These are phyloP conservation scores for Drosophila subquinaria DNA, from an alignment of 2,888 invertebrate species.

Conservation along the genomic window DNA sequence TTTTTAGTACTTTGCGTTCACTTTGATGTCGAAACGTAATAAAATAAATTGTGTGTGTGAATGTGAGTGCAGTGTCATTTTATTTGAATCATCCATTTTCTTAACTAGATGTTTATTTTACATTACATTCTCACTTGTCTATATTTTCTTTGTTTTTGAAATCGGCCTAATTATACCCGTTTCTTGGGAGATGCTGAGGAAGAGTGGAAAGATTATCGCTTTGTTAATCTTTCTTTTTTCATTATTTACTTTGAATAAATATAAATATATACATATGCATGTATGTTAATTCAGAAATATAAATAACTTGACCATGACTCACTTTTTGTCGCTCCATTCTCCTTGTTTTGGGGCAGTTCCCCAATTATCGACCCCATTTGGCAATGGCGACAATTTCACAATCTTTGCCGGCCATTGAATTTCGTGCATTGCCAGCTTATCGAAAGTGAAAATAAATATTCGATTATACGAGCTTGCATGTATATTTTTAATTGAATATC, in stretches of 20 bases:
- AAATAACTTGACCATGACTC: conserved; percentile 61
- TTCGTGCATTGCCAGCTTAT: conserved; percentile 31
- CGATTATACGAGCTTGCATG: conserved; percentile 8
- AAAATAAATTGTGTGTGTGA: conserved; percentile 1
- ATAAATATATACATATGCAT: conserved; percentile 7
- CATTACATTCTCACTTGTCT: conserved; percentile 12
- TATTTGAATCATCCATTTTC: conserved; percentile 19
- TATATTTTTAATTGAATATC: conserved; percentile 21
- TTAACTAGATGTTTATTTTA: conserved; percentile 1
- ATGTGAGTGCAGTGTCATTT: neutral
- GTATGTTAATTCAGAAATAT: conserved; percentile 25
- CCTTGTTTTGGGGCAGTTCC: conserved; percentile 31
- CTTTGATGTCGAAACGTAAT: conserved; percentile 13
- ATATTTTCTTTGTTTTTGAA: conserved; percentile 24
- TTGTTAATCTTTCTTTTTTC: conserved; percentile 29
- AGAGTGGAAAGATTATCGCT: neutral
- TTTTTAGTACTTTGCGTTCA: neutral
- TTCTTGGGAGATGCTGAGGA: neutral
- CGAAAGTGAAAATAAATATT: conserved; percentile 41
- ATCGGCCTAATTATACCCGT: conserved; percentile 6
- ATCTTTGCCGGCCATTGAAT: conserved; percentile 18
- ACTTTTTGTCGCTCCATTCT: conserved; percentile 41
- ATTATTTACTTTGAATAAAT: conserved; percentile 13
- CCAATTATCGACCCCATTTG: conserved; percentile 47
- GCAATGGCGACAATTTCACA: conserved; percentile 46